Percentiles rank a stretch among this genome's conserved stretches.
Conservation (phyloP, 2,113 vertebrate genomes). For the Aphelocoma coerulescens region DNA sequence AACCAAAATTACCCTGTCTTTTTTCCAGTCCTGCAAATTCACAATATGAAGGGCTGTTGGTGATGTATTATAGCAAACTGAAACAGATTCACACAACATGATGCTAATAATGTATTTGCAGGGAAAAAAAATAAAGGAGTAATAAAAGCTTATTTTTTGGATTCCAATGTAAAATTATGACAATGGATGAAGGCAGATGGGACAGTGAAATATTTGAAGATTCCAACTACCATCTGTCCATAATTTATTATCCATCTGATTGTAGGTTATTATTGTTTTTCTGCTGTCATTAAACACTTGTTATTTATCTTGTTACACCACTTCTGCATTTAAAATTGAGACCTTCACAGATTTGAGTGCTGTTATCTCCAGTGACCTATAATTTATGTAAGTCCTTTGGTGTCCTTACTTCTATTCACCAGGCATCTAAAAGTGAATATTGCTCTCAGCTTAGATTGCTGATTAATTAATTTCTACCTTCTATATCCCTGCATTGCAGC, state of each 20-base stretch:
- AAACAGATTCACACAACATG: background rate
- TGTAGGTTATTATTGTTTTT: slow-evolving; percentile 1
- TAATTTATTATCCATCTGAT: slow-evolving; percentile 56
- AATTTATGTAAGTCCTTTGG: slow-evolving; percentile 28
- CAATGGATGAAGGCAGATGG: slow-evolving; percentile 31
- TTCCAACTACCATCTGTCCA: slow-evolving; percentile 56
- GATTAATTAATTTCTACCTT: slow-evolving; percentile 43
- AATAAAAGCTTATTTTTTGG: background rate
- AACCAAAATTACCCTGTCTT: background rate
- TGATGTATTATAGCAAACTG: background rate
- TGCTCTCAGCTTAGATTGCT: background rate
- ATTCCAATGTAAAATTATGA: background rate
- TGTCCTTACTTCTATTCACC: background rate
- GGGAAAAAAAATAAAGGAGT: background rate
- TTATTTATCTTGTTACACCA: slow-evolving; percentile 30
- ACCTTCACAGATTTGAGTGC: background rate
- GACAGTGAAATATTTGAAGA: slow-evolving; percentile 26
- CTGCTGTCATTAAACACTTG: background rate
- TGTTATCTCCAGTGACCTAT: background rate
- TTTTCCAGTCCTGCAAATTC: background rate
- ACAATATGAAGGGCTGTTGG: background rate
- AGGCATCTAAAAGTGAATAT: background rate
- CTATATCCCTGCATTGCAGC: background rate
- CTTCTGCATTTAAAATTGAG: slow-evolving; percentile 17
- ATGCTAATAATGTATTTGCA: background rate